A percentile compares a stretch with the other conserved stretches of the same genome.
These are phyloP conservation scores for Peromyscus maniculatus DNA, from an alignment of 2,113 vertebrate species.

Conservation along the genomic window DNA sequence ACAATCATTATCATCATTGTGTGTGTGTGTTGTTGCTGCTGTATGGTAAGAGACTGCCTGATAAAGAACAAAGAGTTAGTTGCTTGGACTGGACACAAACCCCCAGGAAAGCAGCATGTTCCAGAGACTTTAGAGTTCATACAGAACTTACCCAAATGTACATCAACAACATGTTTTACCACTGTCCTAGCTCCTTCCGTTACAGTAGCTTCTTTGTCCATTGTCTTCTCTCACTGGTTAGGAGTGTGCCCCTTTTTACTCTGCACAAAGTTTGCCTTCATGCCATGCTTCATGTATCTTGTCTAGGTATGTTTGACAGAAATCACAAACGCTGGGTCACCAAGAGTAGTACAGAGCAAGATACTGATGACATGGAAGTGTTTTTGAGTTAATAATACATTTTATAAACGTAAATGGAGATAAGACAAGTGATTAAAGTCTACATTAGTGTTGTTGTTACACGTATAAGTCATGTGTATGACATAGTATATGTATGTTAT, in stretches of 20 bases:
- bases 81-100: too few species aligned
- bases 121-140: background rate
- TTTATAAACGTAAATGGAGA: background rate
- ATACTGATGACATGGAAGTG: background rate
- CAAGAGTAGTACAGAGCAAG: background rate
- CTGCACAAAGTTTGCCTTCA: background rate
- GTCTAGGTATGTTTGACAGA: background rate
- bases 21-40: background rate
- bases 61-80: background rate
- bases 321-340: background rate
- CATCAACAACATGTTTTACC: background rate
- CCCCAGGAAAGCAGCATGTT: too few species aligned
- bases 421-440: background rate
- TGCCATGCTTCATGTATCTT: fast-evolving
- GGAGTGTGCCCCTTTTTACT: background rate
- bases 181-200: background rate
- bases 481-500: too few species aligned
- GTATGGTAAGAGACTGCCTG: background rate
- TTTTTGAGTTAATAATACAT: background rate
- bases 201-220: background rate
- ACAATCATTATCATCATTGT: background rate
- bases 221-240: background rate
- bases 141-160: background rate
- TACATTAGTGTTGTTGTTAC: background rate
- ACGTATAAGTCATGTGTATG: too few species aligned